Evolutionary conservation across 2,888 invertebrate species (phyloP).

Genomic region (Apotomis betuletana): DNA sequence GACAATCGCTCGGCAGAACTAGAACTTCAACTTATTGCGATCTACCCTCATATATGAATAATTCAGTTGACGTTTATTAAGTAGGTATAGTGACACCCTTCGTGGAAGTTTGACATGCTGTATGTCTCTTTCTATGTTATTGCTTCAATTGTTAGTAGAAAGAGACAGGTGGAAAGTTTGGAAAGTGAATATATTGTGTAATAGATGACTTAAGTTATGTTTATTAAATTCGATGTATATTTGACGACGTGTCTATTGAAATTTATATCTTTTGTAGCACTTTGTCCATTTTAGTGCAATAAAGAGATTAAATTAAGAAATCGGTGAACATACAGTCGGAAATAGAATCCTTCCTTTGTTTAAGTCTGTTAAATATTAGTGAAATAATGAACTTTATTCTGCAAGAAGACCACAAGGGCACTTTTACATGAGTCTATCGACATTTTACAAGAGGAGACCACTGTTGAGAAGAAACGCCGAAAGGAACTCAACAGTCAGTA

Average conservation of each 20-base stretch:
- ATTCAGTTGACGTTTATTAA: slow-evolving; percentile 80
- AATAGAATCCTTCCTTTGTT: too few relatives aligned
- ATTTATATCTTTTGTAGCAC: not conserved
- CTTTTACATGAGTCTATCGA: too few relatives aligned
- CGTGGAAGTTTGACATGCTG: slow-evolving; percentile 20
- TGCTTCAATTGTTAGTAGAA: slow-evolving; percentile 41
- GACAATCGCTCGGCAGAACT: slow-evolving; percentile 50
- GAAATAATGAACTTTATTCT: too few relatives aligned
- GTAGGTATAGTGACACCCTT: slow-evolving; percentile 51
- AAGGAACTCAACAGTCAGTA: too few relatives aligned
- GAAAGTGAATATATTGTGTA: slow-evolving; percentile 30
- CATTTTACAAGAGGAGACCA: too few relatives aligned
- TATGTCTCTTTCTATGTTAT: slow-evolving; percentile 55
- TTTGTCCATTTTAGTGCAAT: not conserved
- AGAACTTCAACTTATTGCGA: slow-evolving; percentile 61
- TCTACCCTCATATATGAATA: slow-evolving; percentile 78
- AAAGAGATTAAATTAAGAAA: too few relatives aligned
- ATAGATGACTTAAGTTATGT: slow-evolving; percentile 10
- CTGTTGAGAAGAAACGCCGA: too few relatives aligned
- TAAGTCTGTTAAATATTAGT: too few relatives aligned
- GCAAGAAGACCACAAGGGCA: too few relatives aligned
- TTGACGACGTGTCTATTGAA: not conserved
- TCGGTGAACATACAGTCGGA: too few relatives aligned
- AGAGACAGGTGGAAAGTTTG: slow-evolving; percentile 34
- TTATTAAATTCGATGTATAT: not conserved